Evolutionary conservation across 2,888 invertebrate species (phyloP), one percentile per base, ranked within the genome.

Genomic region (Campopleginae sp.): DNA sequence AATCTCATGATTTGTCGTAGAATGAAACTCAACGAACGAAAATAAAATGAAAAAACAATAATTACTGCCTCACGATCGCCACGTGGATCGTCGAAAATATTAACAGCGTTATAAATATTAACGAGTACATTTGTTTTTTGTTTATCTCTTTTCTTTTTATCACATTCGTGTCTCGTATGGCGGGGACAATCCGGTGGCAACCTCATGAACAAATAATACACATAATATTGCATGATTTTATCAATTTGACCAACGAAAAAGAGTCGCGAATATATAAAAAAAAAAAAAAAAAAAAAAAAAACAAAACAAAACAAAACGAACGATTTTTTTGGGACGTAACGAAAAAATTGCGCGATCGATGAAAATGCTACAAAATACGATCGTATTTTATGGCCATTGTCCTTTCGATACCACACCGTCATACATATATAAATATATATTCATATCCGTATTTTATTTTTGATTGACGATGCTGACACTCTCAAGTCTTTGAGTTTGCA

Each of bases 401-500:
- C 76, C 76, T 31, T 76, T 46, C 31, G 42, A 51, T 48, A 31
- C 66, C 33, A 38, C 38, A 54, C 27, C 38, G 46, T 38, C 27
- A n/a, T 61, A 63, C 76, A 68, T 68, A 23, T n/a, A 68, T 27
- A 66, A 7, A 66, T 66, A 44, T 44, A 66, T 54, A 72, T 72
- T n/a, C n/a, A 58, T 7, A 58, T 54, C 10, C n/a, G 17, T 23
- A 12, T 19, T 42, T 38, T 33, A 48, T 48, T 76, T 76, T 76
- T 76, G 76, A 76, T 76, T 76, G 33, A 51, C 76, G 65, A 65
- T 76, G 63, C 65, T 65, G 46, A 46, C 33, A 48, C 72, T 76
- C 46, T 48, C 76, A 46, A 76, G 76, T 77, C 58, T 80, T 61
- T 31, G 66, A 54, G 76, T 84, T 72, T 80, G 80, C 87, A 90